Evolutionary conservation across 2,113 vertebrate species (phyloP).

Genomic region (Poeciliopsis retropinna): DNA sequence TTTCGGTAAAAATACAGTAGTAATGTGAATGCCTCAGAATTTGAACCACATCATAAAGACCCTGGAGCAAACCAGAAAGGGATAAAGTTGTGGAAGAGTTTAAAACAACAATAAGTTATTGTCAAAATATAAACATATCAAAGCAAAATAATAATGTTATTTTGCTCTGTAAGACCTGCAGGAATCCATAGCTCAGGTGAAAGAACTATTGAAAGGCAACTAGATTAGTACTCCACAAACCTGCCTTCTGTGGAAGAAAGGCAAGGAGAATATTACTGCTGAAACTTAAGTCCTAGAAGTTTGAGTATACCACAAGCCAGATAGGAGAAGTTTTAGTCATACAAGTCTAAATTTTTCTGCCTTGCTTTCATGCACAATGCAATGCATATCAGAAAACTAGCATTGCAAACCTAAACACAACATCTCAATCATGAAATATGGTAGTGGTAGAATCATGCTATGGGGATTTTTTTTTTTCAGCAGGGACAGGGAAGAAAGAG

Average conservation of each 20-base stretch:
- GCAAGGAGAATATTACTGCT: neutral
- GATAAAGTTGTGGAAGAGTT: neutral
- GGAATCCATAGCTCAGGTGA: neutral
- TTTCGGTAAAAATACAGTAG: too few species aligned
- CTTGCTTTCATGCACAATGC: neutral
- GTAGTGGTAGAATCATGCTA: neutral
- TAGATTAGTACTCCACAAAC: neutral
- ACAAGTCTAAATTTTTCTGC: neutral
- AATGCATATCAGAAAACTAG: neutral
- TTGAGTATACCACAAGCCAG: neutral
- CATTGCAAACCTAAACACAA: neutral
- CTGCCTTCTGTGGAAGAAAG: neutral
- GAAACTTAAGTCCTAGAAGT: neutral
- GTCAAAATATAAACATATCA: neutral
- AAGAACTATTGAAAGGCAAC: neutral
- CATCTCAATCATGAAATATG: neutral
- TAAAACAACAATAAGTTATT: neutral
- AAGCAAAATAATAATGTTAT: neutral
- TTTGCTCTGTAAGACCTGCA: neutral
- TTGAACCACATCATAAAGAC: neutral
- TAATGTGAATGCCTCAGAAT: too few species aligned
- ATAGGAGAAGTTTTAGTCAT: neutral
- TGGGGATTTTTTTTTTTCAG: neutral
- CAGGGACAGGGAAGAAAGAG: neutral
- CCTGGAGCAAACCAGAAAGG: neutral